Percentiles rank a stretch among this genome's conserved stretches.
Evolutionary conservation across 1,140 invertebrate genomes (phyloP).

Genomic region (Sipha flava): DNA sequence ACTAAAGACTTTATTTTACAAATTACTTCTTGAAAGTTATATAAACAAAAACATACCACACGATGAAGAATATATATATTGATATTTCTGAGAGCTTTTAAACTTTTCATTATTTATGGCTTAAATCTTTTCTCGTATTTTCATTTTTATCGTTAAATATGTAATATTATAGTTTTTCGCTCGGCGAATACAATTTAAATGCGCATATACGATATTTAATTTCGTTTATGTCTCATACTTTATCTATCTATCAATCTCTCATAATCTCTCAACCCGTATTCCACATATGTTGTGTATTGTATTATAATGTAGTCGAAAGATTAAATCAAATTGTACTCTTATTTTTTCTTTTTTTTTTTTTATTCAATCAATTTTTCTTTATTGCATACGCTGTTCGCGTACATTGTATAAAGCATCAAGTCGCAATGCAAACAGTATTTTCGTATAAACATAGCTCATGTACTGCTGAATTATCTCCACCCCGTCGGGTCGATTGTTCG

Average conservation of each 20-base stretch:
- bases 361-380: background rate
- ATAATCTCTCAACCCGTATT: background rate
- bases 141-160: background rate
- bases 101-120: constrained; percentile 5
- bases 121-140: background rate
- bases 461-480: background rate
- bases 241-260: background rate
- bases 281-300: background rate
- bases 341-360: background rate
- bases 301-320: background rate
- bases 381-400: background rate
- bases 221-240: background rate
- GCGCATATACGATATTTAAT: background rate
- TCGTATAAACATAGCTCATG: background rate
- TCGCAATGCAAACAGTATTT: background rate
- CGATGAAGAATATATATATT: background rate
- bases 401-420: background rate
- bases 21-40: background rate
- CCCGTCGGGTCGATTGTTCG: background rate
- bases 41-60: background rate
- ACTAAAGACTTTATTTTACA: background rate
- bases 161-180: background rate
- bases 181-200: background rate
- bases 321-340: too few species aligned
- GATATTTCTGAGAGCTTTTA: background rate